Base-by-base conservation (phyloP, 1,140 invertebrate genomes). In the Drosophila ironensis region DNA sequence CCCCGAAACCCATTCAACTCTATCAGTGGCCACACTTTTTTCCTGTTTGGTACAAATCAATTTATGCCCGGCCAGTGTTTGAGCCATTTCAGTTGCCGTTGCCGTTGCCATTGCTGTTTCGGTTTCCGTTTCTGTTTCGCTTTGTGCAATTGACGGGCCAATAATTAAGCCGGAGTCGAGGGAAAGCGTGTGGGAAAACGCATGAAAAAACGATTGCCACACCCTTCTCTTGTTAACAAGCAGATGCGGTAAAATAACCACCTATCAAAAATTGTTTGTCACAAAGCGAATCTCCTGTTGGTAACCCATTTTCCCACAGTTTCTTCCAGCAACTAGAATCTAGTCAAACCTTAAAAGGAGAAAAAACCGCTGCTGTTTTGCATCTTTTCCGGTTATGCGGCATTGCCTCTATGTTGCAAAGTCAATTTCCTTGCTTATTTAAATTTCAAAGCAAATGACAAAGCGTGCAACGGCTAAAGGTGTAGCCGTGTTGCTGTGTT, bases 121-220 rank as follows among this genome's bases (percentile, higher is more conserved):
- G 11, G 54, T 45, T 47, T 63, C 59, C 22, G 56, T 48, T 63
- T 38, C 76, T 68, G 66, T 59, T 61, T 61, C 61, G 72, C 84
- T 88, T 88, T 88, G 86, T 88, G 86, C 86, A 88, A 84, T 88
- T 88, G 86, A 88, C 86, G 78, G 74, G 84, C 75, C 78, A 77
- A 88, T 88, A 88, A 88, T 88, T 88, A 88, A 77, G 70, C 59
- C 70, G 25, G 69, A n/a, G 44, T 33, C 48, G 24, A 59, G 38
- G 41, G 56, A 73, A 37, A 57, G 42, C 56, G 37, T 14, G 19
- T 6, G n/a, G 37, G 27, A 60, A 52, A 52, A 44, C 38, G 22
- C 48, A 25, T 42, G 22, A 24, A 44, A 33, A 60, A 16, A 44
- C 33, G 20, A 35, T 12, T 12, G 14, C 14, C 11, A 24, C 35